Conservation (phyloP, 2,888 invertebrate species). For the Branchipolynoe longqiensis region DNA sequence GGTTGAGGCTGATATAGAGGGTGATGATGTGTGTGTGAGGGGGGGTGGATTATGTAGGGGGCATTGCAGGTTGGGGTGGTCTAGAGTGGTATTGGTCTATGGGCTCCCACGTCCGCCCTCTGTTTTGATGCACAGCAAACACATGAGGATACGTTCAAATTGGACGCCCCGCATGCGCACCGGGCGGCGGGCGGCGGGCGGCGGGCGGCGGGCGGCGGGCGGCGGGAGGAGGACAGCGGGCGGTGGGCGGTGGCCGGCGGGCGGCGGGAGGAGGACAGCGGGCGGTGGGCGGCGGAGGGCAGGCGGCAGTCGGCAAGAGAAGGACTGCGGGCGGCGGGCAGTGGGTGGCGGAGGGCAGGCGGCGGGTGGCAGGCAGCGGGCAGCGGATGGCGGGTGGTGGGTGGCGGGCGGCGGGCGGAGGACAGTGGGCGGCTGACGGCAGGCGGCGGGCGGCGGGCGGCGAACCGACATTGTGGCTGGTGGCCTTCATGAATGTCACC, state of each 20-base stretch:
- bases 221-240: too few relatives aligned
- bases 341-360: background rate
- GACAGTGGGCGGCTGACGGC: too few relatives aligned
- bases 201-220: background rate
- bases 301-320: too few relatives aligned
- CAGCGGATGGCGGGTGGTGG: background rate
- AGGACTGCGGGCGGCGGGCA: background rate
- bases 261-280: background rate
- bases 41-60: background rate
- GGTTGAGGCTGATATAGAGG: background rate
- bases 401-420: background rate
- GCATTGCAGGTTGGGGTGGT: background rate
- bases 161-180: constrained; percentile 29
- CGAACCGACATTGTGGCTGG: constrained; percentile 25
- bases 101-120: constrained; percentile 24
- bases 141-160: constrained; percentile 56
- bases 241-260: background rate
- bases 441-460: background rate
- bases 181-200: background rate
- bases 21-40: background rate
- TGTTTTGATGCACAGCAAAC: constrained; percentile 57
- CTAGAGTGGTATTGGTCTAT: constrained; percentile 47
- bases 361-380: background rate
- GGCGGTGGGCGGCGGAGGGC: background rate
- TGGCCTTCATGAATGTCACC: constrained; percentile 50